Evolutionary conservation across 2,797 vertebrate genomes (phyloP).

Genomic region (Selene dorsalis): DNA sequence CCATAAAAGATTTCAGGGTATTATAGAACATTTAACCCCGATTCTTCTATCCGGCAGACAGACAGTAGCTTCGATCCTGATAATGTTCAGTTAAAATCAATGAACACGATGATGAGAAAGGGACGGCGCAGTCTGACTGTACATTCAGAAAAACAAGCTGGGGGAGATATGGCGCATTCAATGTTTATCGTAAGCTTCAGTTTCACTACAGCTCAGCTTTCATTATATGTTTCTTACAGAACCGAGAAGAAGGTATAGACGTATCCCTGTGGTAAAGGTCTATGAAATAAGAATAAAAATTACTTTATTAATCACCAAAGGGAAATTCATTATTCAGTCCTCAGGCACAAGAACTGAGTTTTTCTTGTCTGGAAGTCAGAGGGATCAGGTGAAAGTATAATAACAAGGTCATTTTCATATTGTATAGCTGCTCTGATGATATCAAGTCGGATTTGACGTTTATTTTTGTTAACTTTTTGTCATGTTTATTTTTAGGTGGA

Average conservation of each 20-base stretch:
- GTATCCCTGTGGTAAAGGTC: not conserved
- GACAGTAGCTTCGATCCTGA: not conserved
- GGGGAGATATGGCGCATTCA: not conserved
- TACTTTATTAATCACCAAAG: too few species aligned
- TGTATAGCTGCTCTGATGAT: not conserved
- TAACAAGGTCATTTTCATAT: not conserved
- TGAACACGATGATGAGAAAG: slow-evolving; percentile 4
- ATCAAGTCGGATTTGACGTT: not conserved
- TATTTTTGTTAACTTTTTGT: not conserved
- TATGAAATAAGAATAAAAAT: not conserved
- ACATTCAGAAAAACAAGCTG: not conserved
- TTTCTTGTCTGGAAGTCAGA: slow-evolving; percentile 2
- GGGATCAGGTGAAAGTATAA: not conserved
- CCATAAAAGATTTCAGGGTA: slow-evolving; percentile 32
- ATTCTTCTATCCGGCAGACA: not conserved
- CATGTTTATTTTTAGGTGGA: not conserved
- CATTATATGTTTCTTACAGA: too few species aligned
- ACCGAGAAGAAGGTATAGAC: too few species aligned
- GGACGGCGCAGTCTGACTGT: not conserved
- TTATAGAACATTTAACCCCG: not conserved
- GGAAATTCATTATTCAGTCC: not conserved
- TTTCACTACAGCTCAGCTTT: not conserved
- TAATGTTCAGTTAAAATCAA: not conserved
- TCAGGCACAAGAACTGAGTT: not conserved
- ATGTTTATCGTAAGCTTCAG: not conserved